Evolutionary conservation across 2,797 vertebrate genomes (phyloP).

Genomic region (Pangasius macronema): DNA sequence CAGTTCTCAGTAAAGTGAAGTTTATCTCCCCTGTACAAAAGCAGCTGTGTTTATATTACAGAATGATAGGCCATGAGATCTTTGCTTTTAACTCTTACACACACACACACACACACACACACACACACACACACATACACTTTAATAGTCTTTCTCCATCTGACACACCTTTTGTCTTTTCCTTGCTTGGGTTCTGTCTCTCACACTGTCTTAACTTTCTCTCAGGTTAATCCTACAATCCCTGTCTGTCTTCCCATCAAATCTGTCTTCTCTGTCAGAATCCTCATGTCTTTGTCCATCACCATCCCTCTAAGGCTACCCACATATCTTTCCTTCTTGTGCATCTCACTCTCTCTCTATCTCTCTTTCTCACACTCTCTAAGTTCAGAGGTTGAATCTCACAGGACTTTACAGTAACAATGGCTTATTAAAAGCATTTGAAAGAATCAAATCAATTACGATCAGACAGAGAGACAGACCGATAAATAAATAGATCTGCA

Average conservation of each 20-base stretch:
- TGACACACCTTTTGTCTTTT: slow-evolving; percentile 8
- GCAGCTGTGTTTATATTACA: slow-evolving; percentile 52
- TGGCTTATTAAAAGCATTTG: background rate
- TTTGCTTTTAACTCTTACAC: background rate
- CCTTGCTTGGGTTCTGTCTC: background rate
- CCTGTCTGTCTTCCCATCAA: slow-evolving; percentile 22
- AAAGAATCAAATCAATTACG: background rate
- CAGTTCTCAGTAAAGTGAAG: slow-evolving; percentile 33
- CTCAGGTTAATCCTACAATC: slow-evolving; percentile 14
- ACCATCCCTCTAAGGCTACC: background rate
- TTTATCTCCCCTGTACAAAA: slow-evolving; percentile 42
- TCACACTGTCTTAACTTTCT: background rate
- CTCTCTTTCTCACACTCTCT: background rate
- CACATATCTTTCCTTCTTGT: background rate
- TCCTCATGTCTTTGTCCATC: background rate
- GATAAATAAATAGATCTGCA: background rate
- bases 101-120: background rate
- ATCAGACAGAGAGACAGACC: background rate
- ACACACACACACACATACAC: background rate
- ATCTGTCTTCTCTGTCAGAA: slow-evolving; percentile 10
- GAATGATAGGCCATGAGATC: slow-evolving; percentile 29
- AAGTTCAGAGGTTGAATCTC: background rate
- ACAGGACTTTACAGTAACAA: background rate
- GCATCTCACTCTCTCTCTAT: background rate
- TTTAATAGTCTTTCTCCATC: background rate